Evolutionary conservation across 2,888 invertebrate species (phyloP).

Genomic region (Trissonchulus latispiculum): DNA sequence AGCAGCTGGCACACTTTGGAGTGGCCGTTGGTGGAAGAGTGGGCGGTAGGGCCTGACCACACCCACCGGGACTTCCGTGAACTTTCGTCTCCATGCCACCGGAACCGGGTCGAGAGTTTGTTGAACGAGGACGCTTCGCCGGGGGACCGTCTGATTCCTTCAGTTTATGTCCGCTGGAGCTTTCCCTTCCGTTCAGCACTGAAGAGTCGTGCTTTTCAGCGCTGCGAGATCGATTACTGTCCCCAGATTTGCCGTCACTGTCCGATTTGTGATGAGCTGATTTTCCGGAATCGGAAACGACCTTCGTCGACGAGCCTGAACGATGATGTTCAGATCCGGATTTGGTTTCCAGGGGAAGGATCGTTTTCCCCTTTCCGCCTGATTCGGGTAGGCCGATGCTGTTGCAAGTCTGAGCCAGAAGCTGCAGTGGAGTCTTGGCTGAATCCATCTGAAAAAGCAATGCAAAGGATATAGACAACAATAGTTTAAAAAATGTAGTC

Average conservation of each 20-base stretch:
- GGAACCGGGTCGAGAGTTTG: not conserved
- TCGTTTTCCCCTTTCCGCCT: constrained; percentile 44
- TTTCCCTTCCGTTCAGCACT: not conserved
- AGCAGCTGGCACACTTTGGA: not conserved
- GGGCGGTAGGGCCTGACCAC: not conserved
- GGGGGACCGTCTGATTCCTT: not conserved
- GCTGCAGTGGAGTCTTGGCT: constrained; percentile 85
- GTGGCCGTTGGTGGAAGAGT: constrained; percentile 9
- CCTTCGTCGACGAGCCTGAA: not conserved
- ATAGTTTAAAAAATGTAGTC: too few relatives aligned
- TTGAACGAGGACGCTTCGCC: not conserved
- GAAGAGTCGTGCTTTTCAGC: not conserved
- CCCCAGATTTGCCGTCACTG: not conserved
- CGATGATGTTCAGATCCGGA: too few relatives aligned
- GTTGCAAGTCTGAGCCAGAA: constrained; percentile 90
- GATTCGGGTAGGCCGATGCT: constrained; percentile 82
- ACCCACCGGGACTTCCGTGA: not conserved
- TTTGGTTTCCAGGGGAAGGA: constrained; percentile 8
- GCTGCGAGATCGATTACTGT: too few relatives aligned
- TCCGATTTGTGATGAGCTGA: not conserved
- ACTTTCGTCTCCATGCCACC: too few relatives aligned
- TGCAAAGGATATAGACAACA: too few relatives aligned
- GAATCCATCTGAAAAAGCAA: constrained; percentile 74
- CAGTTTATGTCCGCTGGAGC: not conserved
- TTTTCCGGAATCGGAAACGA: not conserved